Conservation (phyloP, 2,113 vertebrate genomes). For the Clinocottus analis region DNA sequence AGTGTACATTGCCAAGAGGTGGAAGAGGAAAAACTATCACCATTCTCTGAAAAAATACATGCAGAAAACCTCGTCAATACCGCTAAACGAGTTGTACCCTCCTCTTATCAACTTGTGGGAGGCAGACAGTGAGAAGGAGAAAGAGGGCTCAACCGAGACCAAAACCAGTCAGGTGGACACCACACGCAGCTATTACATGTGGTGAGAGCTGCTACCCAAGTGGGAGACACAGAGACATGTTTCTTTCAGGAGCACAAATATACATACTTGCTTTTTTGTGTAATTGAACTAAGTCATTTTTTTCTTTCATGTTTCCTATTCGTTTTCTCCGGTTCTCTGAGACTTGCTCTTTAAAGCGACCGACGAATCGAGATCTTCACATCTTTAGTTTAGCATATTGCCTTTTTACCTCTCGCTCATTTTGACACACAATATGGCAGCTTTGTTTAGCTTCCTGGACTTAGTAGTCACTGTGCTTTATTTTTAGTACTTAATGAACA, state of each 20-base stretch:
- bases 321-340: constrained; percentile 67
- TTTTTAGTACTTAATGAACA: constrained; percentile 82
- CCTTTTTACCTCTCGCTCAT: constrained; percentile 76
- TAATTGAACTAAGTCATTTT: constrained; percentile 81
- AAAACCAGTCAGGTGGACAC: constrained; percentile 97
- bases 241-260: constrained; percentile 73
- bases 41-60: constrained; percentile 99
- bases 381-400: constrained; percentile 89
- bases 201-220: constrained; percentile 85
- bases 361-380: constrained; percentile 82
- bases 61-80: constrained; percentile 99
- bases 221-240: constrained; percentile 28
- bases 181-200: constrained; percentile 99
- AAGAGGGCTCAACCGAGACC: constrained; percentile 90
- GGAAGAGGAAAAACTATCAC: constrained; percentile 98
- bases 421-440: constrained; percentile 85
- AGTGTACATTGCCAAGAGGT: constrained; percentile 90
- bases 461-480: constrained; percentile 86
- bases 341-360: constrained; percentile 87
- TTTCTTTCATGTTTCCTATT: constrained; percentile 77
- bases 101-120: constrained; percentile 99
- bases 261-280: constrained; percentile 88
- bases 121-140: constrained; percentile 95
- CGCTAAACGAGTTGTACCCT: constrained; percentile 96
- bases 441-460: constrained; percentile 85